Evolutionary conservation across 2,113 vertebrate species (phyloP).

Genomic region (Tautogolabrus adspersus): DNA sequence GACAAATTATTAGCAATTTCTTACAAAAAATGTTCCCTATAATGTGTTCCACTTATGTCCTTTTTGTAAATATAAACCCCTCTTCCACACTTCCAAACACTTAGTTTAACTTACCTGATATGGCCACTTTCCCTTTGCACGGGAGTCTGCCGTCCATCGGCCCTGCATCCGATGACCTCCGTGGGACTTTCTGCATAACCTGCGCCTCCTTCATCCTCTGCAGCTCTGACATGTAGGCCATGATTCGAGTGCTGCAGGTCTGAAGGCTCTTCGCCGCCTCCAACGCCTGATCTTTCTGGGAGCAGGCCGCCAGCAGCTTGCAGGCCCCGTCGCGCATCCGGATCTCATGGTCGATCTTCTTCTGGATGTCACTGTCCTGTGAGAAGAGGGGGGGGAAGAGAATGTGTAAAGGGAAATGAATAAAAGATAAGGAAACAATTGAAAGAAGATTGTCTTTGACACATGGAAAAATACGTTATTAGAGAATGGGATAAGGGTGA

Average conservation of each 20-base stretch:
- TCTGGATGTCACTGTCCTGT: constrained; percentile 94
- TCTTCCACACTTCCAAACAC: not conserved
- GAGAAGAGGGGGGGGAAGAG: not conserved
- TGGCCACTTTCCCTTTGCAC: constrained; percentile 90
- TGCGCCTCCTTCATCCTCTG: constrained; percentile 94
- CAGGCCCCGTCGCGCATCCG: constrained; percentile 93
- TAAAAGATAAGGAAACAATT: not conserved
- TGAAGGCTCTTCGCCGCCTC: constrained; percentile 93
- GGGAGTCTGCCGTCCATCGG: constrained; percentile 85
- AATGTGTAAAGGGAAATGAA: not conserved
- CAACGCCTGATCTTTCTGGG: constrained; percentile 91
- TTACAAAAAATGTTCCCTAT: not conserved
- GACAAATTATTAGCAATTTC: not conserved
- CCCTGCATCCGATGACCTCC: constrained; percentile 90
- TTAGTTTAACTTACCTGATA: constrained; percentile 85
- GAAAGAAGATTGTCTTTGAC: not conserved
- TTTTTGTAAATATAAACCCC: not conserved
- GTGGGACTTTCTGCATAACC: constrained; percentile 87
- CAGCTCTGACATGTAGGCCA: constrained; percentile 94
- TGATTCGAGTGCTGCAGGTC: constrained; percentile 91
- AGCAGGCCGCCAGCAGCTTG: constrained; percentile 92
- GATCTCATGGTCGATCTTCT: constrained; percentile 95
- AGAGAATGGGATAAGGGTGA: not conserved
- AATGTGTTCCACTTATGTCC: too few species aligned
- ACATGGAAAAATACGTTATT: not conserved